phyloP scores from a whole-genome alignment of 2,113 vertebrate genomes.

The Hemibagrus wyckioides region DNA sequence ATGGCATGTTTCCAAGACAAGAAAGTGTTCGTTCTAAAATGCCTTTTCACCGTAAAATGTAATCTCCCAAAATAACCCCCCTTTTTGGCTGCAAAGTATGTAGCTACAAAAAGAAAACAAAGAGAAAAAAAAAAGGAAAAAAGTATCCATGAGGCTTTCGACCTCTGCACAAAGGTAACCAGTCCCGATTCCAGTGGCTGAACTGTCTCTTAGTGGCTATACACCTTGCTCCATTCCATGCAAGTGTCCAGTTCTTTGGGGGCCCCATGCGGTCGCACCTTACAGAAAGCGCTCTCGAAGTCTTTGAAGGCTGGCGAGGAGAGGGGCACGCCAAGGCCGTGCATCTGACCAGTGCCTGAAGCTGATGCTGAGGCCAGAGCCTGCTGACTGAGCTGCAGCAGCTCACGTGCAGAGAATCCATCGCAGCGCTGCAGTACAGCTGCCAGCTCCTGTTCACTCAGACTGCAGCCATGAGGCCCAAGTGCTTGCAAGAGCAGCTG shows the following conservation, averaged over 20 bases:
- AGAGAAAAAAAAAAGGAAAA: slow-evolving; percentile 58
- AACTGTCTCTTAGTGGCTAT: slow-evolving; percentile 76
- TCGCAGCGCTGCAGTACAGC: slow-evolving; percentile 86
- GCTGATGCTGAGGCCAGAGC: slow-evolving; percentile 73
- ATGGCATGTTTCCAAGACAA: slow-evolving; percentile 67
- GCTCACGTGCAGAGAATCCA: slow-evolving; percentile 84
- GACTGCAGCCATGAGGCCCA: slow-evolving; percentile 80
- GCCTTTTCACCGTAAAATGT: slow-evolving; percentile 51
- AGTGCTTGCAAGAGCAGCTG: slow-evolving; percentile 87
- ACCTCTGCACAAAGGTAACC: slow-evolving; percentile 60
- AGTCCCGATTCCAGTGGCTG: slow-evolving; percentile 62
- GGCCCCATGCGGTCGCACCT: slow-evolving; percentile 83
- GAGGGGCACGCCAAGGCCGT: slow-evolving; percentile 71
- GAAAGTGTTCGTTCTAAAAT: slow-evolving; percentile 67
- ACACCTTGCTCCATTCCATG: slow-evolving; percentile 93
- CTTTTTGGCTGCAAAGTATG: slow-evolving; percentile 73
- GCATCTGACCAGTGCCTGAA: slow-evolving; percentile 59
- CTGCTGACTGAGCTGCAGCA: slow-evolving; percentile 89
- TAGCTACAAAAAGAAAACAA: slow-evolving; percentile 62
- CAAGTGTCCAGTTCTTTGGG: slow-evolving; percentile 90
- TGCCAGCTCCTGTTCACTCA: slow-evolving; percentile 85
- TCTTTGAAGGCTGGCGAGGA: slow-evolving; percentile 84
- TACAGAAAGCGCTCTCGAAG: slow-evolving; percentile 89
- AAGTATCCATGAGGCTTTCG: slow-evolving; percentile 62
- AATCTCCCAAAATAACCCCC: slow-evolving; percentile 58